These are phyloP conservation scores for Ostrea edulis DNA, from an alignment of 1,140 invertebrate species.

Conservation along the genomic window DNA sequence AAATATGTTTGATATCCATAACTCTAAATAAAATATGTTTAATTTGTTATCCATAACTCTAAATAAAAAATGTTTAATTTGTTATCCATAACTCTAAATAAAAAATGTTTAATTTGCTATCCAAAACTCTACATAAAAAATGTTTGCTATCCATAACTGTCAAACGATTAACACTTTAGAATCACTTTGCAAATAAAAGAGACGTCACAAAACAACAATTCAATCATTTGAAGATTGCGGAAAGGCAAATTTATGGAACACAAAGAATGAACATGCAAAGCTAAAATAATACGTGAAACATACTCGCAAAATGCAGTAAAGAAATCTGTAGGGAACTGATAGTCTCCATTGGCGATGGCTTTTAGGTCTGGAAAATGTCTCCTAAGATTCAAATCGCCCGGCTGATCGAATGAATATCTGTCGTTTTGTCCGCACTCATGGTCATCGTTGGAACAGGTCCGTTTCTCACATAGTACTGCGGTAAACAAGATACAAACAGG, in stretches of 20 bases:
- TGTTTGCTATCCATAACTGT: no score
- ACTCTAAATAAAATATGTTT: background rate
- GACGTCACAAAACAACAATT: background rate
- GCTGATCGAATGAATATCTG: background rate
- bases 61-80: no score
- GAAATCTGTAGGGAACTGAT: background rate
- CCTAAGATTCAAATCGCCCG: background rate
- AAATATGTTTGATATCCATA: no score
- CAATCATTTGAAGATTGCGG: no score
- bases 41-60: background rate
- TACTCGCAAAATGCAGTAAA: slow-evolving; percentile 9
- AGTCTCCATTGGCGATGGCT: background rate
- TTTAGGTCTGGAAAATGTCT: background rate
- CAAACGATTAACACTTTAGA: no score
- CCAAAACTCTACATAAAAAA: no score
- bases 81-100: no score
- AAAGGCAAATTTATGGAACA: background rate
- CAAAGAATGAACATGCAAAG: background rate
- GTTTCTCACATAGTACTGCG: background rate
- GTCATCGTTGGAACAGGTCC: background rate
- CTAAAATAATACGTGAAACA: background rate
- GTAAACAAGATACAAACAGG: no score
- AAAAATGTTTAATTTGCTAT: no score
- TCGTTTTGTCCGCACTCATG: background rate
- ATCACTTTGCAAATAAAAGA: no score